These are phyloP conservation scores for Meghimatium bilineatum DNA, from an alignment of 2,888 invertebrate species.

Conservation along the genomic window DNA sequence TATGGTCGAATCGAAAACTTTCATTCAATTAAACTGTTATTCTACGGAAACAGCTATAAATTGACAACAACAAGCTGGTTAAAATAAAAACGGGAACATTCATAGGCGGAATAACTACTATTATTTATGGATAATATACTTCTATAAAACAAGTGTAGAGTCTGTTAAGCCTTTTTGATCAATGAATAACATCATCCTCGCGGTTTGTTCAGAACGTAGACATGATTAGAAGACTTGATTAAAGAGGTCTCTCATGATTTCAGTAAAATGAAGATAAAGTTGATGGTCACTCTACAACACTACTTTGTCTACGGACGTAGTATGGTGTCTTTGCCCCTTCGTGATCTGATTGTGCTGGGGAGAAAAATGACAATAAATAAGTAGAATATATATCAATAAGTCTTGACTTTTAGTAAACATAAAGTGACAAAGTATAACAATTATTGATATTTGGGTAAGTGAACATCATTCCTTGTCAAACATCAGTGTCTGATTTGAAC, in stretches of 20 bases:
- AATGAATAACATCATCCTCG: neutral
- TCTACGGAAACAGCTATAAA: neutral
- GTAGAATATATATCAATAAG: too few species aligned
- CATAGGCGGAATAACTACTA: too few species aligned
- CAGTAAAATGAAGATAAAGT: neutral
- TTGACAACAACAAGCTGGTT: neutral
- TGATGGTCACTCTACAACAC: slow-evolving; percentile 59
- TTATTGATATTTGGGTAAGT: too few species aligned
- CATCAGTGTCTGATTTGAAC: too few species aligned
- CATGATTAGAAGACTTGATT: neutral
- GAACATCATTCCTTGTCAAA: too few species aligned
- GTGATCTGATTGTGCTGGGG: slow-evolving; percentile 54
- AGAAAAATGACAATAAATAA: neutral
- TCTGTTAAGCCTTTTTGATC: neutral
- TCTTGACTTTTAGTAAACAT: too few species aligned
- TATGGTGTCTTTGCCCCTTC: slow-evolving; percentile 64
- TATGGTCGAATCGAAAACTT: neutral
- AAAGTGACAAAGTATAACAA: too few species aligned
- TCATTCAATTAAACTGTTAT: neutral
- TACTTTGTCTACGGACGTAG: slow-evolving; percentile 74
- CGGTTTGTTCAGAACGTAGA: neutral
- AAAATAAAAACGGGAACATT: neutral
- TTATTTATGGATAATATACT: too few species aligned
- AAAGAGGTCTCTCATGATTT: neutral
- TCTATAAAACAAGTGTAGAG: too few species aligned